Conservation (phyloP, 2,888 invertebrate species). For the Corythucha ciliata region DNA sequence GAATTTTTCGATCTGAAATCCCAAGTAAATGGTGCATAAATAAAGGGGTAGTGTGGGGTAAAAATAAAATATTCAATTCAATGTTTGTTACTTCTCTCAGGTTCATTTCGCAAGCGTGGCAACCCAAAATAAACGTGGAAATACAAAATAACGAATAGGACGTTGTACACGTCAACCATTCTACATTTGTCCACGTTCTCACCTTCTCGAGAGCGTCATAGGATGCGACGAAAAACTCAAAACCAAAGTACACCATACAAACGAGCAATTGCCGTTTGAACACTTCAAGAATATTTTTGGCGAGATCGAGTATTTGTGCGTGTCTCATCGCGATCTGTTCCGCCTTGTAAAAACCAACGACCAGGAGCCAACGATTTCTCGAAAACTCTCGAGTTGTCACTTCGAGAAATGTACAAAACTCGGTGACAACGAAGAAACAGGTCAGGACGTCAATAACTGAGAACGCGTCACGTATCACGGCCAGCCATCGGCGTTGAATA, state of each 20-base stretch:
- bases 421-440: slow-evolving; percentile 13
- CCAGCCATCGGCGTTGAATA: slow-evolving; percentile 12
- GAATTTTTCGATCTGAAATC: no score
- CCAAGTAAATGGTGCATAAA: no score
- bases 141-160: slow-evolving; percentile 9
- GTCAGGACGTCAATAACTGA: slow-evolving; percentile 16
- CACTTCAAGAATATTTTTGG: neutral
- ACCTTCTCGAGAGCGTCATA: slow-evolving; percentile 17
- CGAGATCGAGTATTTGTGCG: slow-evolving; percentile 2
- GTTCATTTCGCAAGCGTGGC: slow-evolving; percentile 13
- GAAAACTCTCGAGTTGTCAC: slow-evolving; percentile 7
- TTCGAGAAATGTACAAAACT: slow-evolving; percentile 20
- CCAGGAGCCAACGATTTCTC: slow-evolving; percentile 1
- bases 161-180: slow-evolving; percentile 6
- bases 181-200: neutral
- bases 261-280: slow-evolving; percentile 16
- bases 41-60: no score
- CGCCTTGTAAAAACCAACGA: slow-evolving; percentile 13
- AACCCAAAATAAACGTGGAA: slow-evolving; percentile 3
- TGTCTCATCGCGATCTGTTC: slow-evolving; percentile 8
- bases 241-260: slow-evolving; percentile 15
- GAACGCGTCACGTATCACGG: slow-evolving; percentile 16
- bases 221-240: slow-evolving; percentile 20
- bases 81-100: no score
- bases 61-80: no score